Evolutionary conservation across 2,797 vertebrate species (phyloP).

Genomic region (Pangasius sanitwongsei): DNA sequence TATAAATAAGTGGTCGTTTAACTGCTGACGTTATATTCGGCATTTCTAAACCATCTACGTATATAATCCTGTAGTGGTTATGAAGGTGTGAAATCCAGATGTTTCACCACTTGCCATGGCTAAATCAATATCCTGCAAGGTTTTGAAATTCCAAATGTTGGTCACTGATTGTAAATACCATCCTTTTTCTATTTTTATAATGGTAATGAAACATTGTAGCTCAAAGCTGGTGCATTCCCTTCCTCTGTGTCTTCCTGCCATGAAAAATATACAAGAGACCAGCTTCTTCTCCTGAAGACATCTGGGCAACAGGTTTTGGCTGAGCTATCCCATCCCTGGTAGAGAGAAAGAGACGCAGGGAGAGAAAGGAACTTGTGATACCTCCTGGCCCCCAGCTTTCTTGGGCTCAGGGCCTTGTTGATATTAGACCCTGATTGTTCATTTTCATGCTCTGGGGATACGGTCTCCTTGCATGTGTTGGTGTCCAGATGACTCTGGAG

Average conservation of each 20-base stretch:
- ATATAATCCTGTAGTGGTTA: neutral
- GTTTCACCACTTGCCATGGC: neutral
- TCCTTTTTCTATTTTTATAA: conserved; percentile 64
- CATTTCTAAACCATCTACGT: neutral
- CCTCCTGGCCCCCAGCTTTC: neutral
- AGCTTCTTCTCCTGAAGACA: conserved; percentile 69
- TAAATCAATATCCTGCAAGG: neutral
- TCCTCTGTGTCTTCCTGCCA: conserved; percentile 63
- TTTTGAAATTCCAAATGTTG: neutral
- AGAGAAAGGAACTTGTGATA: conserved; percentile 22
- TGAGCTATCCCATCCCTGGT: conserved; percentile 59
- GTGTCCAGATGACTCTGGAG: neutral
- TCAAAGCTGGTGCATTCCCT: conserved; percentile 58
- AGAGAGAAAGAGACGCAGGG: neutral
- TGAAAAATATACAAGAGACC: conserved; percentile 71
- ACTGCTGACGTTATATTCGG: neutral
- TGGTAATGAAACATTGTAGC: conserved; percentile 60
- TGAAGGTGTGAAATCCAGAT: neutral
- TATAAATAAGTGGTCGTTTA: neutral
- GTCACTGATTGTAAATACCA: conserved; percentile 7
- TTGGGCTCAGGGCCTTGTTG: neutral
- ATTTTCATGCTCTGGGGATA: neutral
- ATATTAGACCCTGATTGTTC: neutral
- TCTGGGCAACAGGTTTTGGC: conserved; percentile 79
- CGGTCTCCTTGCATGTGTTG: neutral